Evolutionary conservation across 2,888 invertebrate genomes (phyloP).

Genomic region (Plutella xylostella): DNA sequence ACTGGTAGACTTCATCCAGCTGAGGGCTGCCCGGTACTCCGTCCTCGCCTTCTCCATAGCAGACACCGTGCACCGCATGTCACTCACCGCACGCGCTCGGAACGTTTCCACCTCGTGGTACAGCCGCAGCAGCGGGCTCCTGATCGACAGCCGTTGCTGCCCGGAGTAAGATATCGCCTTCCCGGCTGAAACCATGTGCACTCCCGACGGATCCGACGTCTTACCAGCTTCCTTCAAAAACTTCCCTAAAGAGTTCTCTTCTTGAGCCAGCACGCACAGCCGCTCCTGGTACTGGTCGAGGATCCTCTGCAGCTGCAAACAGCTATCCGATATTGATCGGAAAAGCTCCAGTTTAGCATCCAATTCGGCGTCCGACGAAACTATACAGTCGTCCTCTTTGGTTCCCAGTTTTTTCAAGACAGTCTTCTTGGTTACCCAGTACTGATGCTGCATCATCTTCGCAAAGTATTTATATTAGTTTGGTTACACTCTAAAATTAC

Average conservation of each 20-base stretch:
- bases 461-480: too few relatives aligned
- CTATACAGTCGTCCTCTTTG: constrained; percentile 97
- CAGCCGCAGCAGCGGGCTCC: constrained; percentile 87
- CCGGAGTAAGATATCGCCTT: constrained; percentile 89
- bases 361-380: constrained; percentile 95
- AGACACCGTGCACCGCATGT: constrained; percentile 90
- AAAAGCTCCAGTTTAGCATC: constrained; percentile 96
- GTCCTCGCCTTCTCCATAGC: constrained; percentile 96
- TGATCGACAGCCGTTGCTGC: constrained; percentile 89
- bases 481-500: too few relatives aligned
- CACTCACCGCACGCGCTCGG: constrained; percentile 91
- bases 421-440: constrained; percentile 98
- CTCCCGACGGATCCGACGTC: constrained; percentile 84
- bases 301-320: constrained; percentile 85
- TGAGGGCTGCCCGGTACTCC: constrained; percentile 94
- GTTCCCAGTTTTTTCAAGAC: constrained; percentile 93
- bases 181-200: constrained; percentile 73
- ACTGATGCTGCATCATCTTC: constrained; percentile 94
- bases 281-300: constrained; percentile 95
- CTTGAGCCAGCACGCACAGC: constrained; percentile 92
- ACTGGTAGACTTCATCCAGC: constrained; percentile 99
- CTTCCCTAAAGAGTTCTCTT: constrained; percentile 94
- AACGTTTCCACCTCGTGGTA: constrained; percentile 99
- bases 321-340: constrained; percentile 92
- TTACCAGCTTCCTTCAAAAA: constrained; percentile 95